These are phyloP conservation scores for Cylindroiulus punctatus DNA, from an alignment of 2,888 invertebrate genomes.

Conservation along the genomic window DNA sequence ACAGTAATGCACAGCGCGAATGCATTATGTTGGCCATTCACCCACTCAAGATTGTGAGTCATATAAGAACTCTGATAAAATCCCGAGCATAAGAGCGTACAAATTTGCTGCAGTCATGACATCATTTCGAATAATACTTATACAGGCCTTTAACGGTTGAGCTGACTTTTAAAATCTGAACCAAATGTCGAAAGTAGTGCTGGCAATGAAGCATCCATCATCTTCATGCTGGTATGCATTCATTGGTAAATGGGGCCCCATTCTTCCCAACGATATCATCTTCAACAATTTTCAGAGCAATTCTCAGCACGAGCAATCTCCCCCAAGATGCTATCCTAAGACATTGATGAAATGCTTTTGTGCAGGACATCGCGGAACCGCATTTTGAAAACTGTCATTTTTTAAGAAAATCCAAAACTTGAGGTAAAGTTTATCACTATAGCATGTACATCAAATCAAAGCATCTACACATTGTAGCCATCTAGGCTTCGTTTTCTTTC, in stretches of 20 bases:
- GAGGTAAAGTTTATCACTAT: no score
- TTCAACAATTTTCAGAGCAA: background rate
- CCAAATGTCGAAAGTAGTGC: background rate
- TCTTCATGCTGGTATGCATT: conserved; percentile 12
- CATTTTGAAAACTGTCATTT: background rate
- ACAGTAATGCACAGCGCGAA: background rate
- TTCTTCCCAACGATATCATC: conserved; percentile 6
- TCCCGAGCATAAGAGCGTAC: background rate
- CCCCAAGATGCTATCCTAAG: background rate
- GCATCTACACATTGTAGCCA: no score
- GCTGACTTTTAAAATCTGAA: background rate
- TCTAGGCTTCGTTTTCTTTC: no score
- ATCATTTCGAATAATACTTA: background rate
- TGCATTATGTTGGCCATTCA: conserved; percentile 13
- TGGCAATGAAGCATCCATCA: background rate
- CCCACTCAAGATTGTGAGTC: background rate
- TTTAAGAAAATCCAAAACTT: background rate
- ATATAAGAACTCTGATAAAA: conserved; percentile 29
- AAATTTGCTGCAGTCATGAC: background rate
- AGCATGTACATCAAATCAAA: no score
- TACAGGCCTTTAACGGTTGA: background rate
- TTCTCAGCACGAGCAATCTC: background rate
- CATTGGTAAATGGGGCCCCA: background rate
- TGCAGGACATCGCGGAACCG: background rate
- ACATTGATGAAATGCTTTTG: background rate